A percentile compares a stretch with the other conserved stretches of the same genome.
phyloP scores from a whole-genome alignment of 2,888 invertebrate species.

The Bombylius discolor region DNA sequence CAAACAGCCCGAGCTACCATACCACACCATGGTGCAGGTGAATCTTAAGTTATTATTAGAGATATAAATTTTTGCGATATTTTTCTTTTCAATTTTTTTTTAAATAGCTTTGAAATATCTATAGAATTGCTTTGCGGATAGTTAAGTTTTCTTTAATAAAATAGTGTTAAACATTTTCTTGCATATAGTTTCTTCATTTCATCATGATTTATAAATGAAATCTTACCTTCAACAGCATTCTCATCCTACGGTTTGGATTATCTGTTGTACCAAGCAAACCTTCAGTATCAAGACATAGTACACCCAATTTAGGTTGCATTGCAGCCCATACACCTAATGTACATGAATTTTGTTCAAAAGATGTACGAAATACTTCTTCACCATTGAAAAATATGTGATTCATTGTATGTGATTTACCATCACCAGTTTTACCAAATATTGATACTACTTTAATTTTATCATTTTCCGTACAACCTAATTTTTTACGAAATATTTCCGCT shows the following conservation, averaged over 20 bases:
- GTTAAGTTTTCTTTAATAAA: background rate
- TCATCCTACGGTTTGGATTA: slow-evolving; percentile 36
- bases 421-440: slow-evolving; percentile 74
- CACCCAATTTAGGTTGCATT: slow-evolving; percentile 48
- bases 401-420: slow-evolving; percentile 68
- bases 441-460: slow-evolving; percentile 63
- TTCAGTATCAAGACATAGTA: slow-evolving; percentile 67
- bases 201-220: background rate
- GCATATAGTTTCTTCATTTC: too few relatives aligned
- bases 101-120: too few relatives aligned
- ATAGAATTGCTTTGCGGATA: too few relatives aligned
- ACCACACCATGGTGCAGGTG: too few relatives aligned
- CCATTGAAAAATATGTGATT: slow-evolving; percentile 59
- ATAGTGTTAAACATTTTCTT: background rate
- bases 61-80: too few relatives aligned
- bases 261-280: slow-evolving; percentile 50
- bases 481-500: slow-evolving; percentile 40
- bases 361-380: slow-evolving; percentile 38
- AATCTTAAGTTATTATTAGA: too few relatives aligned
- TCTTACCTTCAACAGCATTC: slow-evolving; percentile 53
- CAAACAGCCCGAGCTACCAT: too few relatives aligned
- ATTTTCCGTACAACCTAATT: slow-evolving; percentile 27
- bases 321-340: slow-evolving; percentile 70
- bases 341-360: slow-evolving; percentile 47
- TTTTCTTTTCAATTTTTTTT: too few relatives aligned